phyloP scores from a whole-genome alignment of 2,113 vertebrate species.

The Uria lomvia region DNA sequence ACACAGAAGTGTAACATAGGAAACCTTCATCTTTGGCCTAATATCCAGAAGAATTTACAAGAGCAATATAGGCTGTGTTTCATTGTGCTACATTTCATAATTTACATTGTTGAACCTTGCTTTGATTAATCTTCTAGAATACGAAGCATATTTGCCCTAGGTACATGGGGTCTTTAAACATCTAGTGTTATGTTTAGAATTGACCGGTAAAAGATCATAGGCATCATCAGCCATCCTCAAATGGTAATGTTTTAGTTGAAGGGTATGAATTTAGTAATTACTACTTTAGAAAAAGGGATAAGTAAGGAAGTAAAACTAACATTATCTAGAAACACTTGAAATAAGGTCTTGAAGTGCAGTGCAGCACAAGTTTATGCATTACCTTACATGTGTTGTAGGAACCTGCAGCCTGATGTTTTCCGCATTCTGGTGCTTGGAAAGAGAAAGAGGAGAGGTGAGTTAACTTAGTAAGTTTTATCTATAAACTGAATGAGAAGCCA shows the following conservation, averaged over 20 bases:
- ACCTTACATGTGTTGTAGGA: constrained; percentile 74
- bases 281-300: neutral
- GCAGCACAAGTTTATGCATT: neutral
- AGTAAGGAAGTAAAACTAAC: neutral
- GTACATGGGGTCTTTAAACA: neutral
- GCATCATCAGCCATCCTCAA: neutral
- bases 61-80: neutral
- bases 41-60: neutral
- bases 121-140: neutral
- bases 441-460: neutral
- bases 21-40: neutral
- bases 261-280: neutral
- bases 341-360: neutral
- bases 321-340: neutral
- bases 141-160: neutral
- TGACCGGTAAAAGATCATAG: neutral
- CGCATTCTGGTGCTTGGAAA: constrained; percentile 69
- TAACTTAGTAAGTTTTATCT: neutral
- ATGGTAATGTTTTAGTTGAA: neutral
- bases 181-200: neutral
- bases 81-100: neutral
- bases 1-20: neutral
- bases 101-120: neutral
- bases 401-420: constrained; percentile 74
- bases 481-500: neutral